Conservation (phyloP, 2,888 invertebrate genomes). For the Zhuqinia jingwanae region DNA sequence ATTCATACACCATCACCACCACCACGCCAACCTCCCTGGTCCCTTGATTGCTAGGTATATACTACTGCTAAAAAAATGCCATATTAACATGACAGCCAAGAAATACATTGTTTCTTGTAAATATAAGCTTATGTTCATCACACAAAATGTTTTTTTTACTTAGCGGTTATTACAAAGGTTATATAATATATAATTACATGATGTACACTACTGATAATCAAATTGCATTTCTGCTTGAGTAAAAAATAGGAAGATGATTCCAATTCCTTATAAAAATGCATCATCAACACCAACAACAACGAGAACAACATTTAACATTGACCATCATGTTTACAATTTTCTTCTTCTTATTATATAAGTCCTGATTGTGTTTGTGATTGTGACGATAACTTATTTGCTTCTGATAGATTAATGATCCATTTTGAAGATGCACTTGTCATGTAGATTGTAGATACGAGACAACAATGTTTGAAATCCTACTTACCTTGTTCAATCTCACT, state of each 20-base stretch:
- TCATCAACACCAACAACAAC: not conserved
- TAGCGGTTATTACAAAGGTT: conserved; percentile 9
- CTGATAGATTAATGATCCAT: conserved; percentile 4
- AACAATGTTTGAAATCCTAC: not conserved
- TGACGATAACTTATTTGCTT: too few species aligned
- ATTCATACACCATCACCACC: too few species aligned
- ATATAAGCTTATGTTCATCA: not conserved
- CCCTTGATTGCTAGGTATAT: too few species aligned
- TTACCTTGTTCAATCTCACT: not conserved
- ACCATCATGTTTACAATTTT: conserved; percentile 11
- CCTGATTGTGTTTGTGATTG: not conserved
- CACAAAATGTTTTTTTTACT: not conserved
- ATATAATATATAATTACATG: not conserved
- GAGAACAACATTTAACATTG: too few species aligned
- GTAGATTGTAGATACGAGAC: too few species aligned
- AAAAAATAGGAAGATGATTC: conserved; percentile 25
- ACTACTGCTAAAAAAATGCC: too few species aligned
- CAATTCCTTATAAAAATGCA: conserved; percentile 29
- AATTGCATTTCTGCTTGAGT: not conserved
- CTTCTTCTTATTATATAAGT: conserved; percentile 1
- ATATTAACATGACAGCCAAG: too few species aligned
- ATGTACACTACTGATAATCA: not conserved
- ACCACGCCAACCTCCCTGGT: too few species aligned
- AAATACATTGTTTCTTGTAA: not conserved
- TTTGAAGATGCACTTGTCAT: conserved; percentile 34